Percentiles rank a stretch among this genome's conserved stretches.
Evolutionary conservation across 2,113 vertebrate genomes (phyloP).

Genomic region (Ictalurus punctatus): DNA sequence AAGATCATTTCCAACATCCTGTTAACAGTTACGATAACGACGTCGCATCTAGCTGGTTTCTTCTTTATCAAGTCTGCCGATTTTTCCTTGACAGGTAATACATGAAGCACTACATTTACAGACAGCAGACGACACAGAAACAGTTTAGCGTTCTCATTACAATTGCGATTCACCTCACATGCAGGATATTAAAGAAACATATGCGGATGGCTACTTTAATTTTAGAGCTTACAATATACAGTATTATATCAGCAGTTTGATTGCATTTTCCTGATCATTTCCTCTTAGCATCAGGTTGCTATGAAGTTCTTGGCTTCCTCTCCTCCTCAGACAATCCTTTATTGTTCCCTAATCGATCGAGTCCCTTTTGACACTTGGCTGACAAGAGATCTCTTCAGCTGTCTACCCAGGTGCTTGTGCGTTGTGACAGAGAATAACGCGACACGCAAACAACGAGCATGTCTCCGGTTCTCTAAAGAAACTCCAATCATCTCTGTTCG

Average conservation of each 20-base stretch:
- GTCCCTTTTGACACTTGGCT: conserved; percentile 22
- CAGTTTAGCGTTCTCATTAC: neutral
- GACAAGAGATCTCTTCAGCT: neutral
- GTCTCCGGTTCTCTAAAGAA: conserved; percentile 2
- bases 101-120: neutral
- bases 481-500: conserved; percentile 4
- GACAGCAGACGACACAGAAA: neutral
- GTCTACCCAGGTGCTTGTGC: neutral
- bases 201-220: neutral
- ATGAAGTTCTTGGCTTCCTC: neutral
- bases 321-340: neutral
- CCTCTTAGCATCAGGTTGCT: neutral
- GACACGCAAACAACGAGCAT: neutral
- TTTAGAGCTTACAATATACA: neutral
- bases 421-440: neutral
- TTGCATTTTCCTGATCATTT: conserved; percentile 3
- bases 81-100: neutral
- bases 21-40: neutral
- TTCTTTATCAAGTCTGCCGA: neutral
- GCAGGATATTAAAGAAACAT: neutral
- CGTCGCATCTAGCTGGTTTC: neutral
- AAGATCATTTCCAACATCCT: neutral
- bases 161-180: too few species aligned
- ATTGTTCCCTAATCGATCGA: conserved; percentile 1
- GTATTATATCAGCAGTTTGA: neutral